Evolutionary conservation across 1,140 invertebrate genomes (phyloP).

Genomic region (Drosophila jambulina): DNA sequence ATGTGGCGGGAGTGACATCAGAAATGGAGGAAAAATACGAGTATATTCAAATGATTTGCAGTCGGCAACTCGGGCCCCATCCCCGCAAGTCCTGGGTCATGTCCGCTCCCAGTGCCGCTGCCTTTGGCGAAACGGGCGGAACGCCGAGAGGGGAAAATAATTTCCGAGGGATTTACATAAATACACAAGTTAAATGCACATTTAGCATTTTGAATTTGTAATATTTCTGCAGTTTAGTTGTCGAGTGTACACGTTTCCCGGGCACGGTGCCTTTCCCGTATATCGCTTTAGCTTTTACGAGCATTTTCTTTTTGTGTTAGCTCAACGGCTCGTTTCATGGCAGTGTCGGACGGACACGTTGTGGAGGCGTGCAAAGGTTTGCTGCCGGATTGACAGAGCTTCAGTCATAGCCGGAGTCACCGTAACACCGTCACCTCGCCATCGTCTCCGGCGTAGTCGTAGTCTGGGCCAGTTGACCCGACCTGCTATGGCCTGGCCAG

Average conservation of each 20-base stretch:
- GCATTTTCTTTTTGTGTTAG: constrained; percentile 40
- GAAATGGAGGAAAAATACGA: constrained; percentile 37
- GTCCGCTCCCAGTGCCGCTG: constrained; percentile 13
- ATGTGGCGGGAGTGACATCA: constrained; percentile 40
- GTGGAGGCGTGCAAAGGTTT: constrained; percentile 52
- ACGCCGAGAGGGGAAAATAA: constrained; percentile 57
- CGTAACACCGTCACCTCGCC: neutral
- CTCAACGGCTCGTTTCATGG: constrained; percentile 68
- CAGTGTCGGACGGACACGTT: constrained; percentile 43
- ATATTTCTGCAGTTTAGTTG: constrained; percentile 77
- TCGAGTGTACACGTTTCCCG: constrained; percentile 48
- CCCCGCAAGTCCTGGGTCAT: constrained; percentile 18
- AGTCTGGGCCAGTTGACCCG: constrained; percentile 33
- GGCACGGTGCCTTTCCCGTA: constrained; percentile 2
- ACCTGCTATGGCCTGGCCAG: constrained; percentile 22
- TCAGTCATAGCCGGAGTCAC: constrained; percentile 4
- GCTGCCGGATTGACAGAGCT: constrained; percentile 46
- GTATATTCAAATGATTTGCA: constrained; percentile 76
- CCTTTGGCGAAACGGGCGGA: constrained; percentile 1
- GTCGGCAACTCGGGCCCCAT: constrained; percentile 21
- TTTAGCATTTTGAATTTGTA: constrained; percentile 84
- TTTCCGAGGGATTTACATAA: constrained; percentile 83
- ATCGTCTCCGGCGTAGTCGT: neutral
- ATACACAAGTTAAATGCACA: constrained; percentile 84
- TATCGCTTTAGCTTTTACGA: constrained; percentile 29